phyloP scores from a whole-genome alignment of 2,888 invertebrate genomes.

The Lochmaea capreae region DNA sequence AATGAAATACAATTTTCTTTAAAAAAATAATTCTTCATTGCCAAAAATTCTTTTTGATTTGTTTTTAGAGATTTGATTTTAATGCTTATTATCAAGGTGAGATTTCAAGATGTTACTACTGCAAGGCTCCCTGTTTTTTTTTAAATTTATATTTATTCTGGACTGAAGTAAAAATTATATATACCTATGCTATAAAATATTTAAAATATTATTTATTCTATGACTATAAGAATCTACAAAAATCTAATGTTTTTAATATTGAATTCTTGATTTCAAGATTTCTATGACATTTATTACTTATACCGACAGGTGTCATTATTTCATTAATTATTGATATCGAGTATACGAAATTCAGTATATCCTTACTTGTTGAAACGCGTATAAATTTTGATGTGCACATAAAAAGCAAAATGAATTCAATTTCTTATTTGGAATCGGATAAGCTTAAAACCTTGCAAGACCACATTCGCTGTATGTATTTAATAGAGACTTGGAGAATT shows the following conservation, averaged over 20 bases:
- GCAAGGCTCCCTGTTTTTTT: too few relatives aligned
- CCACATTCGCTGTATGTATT: conserved; percentile 35
- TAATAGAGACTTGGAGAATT: conserved; percentile 39
- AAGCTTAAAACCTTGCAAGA: conserved; percentile 26
- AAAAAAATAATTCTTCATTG: too few relatives aligned
- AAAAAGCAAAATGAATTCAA: conserved; percentile 21
- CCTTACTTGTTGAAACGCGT: neutral
- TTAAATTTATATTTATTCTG: too few relatives aligned
- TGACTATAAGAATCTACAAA: neutral
- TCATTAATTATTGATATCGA: neutral
- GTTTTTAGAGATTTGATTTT: too few relatives aligned
- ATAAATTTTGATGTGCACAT: neutral
- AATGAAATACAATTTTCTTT: too few relatives aligned
- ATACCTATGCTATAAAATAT: too few relatives aligned
- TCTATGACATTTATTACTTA: neutral
- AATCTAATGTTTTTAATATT: neutral
- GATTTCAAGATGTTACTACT: too few relatives aligned
- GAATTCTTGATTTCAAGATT: neutral
- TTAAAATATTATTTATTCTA: neutral
- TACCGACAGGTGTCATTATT: neutral
- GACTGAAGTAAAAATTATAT: too few relatives aligned
- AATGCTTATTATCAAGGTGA: too few relatives aligned
- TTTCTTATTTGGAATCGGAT: conserved; percentile 29
- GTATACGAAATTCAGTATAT: neutral
- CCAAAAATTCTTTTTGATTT: too few relatives aligned